Base-by-base conservation (phyloP, 2,113 vertebrate genomes). In the Elanoides forficatus region DNA sequence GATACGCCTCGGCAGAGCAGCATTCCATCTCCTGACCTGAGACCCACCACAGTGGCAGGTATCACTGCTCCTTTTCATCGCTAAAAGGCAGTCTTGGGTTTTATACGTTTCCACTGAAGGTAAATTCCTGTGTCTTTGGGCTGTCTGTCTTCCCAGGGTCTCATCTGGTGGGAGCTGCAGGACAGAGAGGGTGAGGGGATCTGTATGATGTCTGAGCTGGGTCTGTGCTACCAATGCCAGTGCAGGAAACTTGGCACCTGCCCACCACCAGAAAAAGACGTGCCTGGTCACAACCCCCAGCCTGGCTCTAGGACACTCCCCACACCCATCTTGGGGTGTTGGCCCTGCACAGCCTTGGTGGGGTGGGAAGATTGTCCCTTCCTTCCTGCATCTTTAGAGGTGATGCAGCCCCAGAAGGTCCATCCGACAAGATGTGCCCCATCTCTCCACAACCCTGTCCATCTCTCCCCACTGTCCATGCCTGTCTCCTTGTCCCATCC, bases 1-100 rank as follows among this genome's bases (percentile, higher is more conserved):
- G 0, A 21, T 22, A 40, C 0, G 4, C 23, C n/a, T 19, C 4
- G 2, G 23, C n/a, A 34, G 42, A n/a, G n/a, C 60, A 23, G 42
- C 29, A 11, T 45, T 65, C 27, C 42, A 38, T 34, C 34, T 62
- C 48, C 58, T 8, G 9, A 9, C 50, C 34, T 8, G 27, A 55
- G 58, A 38, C 40, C 42, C n/a, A 40, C 14, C 52, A 42, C 50
- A n/a, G n/a, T 4, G n/a, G n/a, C 42, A 65, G 70, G 22, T 74
- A 26, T 34, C 22, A 4, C 60, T 40, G 60, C 60, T 66, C 42
- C 29, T 34, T 47, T 34, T 40, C 30, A 11, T 85, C 1, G 1
- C 27, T 65, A 48, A 56, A 75, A 75, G 60, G 52, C 42, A 48
- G 29, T 34, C 42, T 56, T 73, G 13, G 10, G 8, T 29, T 55